Evolutionary conservation across 2,797 vertebrate genomes (phyloP).

Genomic region (Parauchenoglanis ngamensis): DNA sequence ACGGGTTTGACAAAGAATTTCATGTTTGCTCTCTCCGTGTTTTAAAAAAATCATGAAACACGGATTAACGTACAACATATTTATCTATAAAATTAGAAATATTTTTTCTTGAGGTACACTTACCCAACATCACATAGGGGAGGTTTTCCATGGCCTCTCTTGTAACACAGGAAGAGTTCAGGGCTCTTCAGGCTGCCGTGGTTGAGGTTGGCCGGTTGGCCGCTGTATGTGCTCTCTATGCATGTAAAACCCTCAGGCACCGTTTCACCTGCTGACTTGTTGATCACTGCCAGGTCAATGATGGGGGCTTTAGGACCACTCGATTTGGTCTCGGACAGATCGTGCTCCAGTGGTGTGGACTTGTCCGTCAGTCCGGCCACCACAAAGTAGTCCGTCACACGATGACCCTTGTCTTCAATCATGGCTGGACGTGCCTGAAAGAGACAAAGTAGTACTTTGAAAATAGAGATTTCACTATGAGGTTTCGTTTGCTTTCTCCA

Average conservation of each 20-base stretch:
- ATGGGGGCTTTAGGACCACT: constrained; percentile 91
- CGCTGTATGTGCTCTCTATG: constrained; percentile 88
- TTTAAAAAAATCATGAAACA: too few species aligned
- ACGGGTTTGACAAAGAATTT: too few species aligned
- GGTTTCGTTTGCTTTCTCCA: background rate
- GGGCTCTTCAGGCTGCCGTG: constrained; percentile 97
- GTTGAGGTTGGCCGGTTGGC: constrained; percentile 94
- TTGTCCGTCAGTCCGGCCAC: constrained; percentile 95
- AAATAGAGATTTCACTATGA: background rate
- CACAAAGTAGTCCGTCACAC: constrained; percentile 98
- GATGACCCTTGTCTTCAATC: constrained; percentile 96
- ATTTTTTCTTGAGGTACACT: constrained; percentile 56
- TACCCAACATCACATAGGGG: constrained; percentile 95
- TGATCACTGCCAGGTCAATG: constrained; percentile 92
- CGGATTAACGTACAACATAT: too few species aligned
- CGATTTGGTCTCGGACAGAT: constrained; percentile 89
- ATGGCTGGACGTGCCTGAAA: constrained; percentile 79
- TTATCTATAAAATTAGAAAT: background rate
- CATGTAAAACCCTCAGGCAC: constrained; percentile 97
- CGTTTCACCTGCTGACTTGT: constrained; percentile 88
- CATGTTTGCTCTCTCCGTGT: too few species aligned
- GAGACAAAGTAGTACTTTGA: constrained; percentile 40
- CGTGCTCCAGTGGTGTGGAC: constrained; percentile 88
- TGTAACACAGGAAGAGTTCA: constrained; percentile 95
- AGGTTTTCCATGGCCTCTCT: constrained; percentile 85